Evolutionary conservation across 1,140 invertebrate genomes (phyloP).

Genomic region (Aphidius gifuensis): DNA sequence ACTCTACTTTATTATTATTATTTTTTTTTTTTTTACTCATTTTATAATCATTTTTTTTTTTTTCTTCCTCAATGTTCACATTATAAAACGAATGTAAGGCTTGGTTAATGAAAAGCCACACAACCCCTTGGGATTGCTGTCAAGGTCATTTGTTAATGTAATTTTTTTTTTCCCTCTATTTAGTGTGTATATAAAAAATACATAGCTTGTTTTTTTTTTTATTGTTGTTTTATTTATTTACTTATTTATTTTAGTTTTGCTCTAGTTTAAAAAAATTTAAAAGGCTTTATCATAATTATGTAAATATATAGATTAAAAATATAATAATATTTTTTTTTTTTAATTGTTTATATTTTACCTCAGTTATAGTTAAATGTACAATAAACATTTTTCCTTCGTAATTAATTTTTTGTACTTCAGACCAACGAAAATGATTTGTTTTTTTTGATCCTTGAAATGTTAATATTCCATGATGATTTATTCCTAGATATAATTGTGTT

Average conservation of each 20-base stretch:
- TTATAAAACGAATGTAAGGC: background rate
- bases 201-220: too few species aligned
- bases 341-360: conserved; percentile 51
- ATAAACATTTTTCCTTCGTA: conserved; percentile 99
- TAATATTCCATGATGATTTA: conserved; percentile 91
- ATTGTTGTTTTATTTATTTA: too few species aligned
- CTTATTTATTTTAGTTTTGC: background rate
- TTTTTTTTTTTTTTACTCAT: conserved; percentile 5
- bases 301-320: background rate
- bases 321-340: background rate
- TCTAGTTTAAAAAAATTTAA: conserved; percentile 2
- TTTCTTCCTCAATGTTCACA: background rate
- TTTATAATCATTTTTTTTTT: conserved; percentile 1
- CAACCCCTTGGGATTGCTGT: conserved; percentile 6
- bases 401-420: conserved; percentile 91
- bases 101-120: conserved; percentile 17
- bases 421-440: conserved; percentile 93
- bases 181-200: too few species aligned
- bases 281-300: background rate
- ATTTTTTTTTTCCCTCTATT: too few species aligned
- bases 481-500: conserved; percentile 88
- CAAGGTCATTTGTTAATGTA: background rate
- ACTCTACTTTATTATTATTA: background rate
- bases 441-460: conserved; percentile 91
- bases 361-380: conserved; percentile 76